These are phyloP conservation scores for Micrasema minimum DNA, from an alignment of 1,140 invertebrate genomes.

Conservation along the genomic window DNA sequence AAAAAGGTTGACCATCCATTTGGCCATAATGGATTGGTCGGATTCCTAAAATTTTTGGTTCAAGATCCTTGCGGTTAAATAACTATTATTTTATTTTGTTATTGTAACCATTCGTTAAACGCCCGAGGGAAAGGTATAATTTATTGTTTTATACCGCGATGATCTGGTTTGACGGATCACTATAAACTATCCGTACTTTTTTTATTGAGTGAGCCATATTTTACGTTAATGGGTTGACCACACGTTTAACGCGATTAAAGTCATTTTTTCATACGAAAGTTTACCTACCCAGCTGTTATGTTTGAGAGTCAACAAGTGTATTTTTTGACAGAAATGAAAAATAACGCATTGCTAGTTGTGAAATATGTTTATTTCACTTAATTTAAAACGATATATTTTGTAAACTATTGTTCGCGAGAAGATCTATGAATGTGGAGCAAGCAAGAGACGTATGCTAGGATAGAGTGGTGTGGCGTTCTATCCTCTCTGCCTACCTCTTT, in stretches of 20 bases:
- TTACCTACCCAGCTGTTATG: too few species aligned
- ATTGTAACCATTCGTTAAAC: conserved; percentile 9
- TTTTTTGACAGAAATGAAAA: too few species aligned
- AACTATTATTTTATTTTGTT: conserved; percentile 26
- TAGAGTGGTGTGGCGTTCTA: too few species aligned
- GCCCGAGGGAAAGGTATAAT: conserved; percentile 18
- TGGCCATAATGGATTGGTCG: background rate
- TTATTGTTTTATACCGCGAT: conserved; percentile 34
- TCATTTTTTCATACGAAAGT: too few species aligned
- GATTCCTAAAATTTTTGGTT: conserved; percentile 27
- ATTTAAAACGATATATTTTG: too few species aligned
- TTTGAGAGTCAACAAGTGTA: too few species aligned
- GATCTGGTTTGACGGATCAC: conserved; percentile 27
- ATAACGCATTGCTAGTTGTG: too few species aligned
- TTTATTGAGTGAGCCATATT: conserved; percentile 29
- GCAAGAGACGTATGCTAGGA: too few species aligned
- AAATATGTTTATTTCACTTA: too few species aligned
- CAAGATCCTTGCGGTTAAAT: conserved; percentile 20
- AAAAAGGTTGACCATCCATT: conserved; percentile 16
- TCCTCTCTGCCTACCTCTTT: too few species aligned
- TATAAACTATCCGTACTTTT: conserved; percentile 21
- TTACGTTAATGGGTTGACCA: conserved; percentile 30
- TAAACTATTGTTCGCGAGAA: too few species aligned
- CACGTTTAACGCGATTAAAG: background rate
- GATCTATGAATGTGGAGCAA: too few species aligned